Percentiles rank a stretch among this genome's conserved stretches.
phyloP scores from a whole-genome alignment of 2,888 invertebrate genomes.

The Drosophila prolongata region DNA sequence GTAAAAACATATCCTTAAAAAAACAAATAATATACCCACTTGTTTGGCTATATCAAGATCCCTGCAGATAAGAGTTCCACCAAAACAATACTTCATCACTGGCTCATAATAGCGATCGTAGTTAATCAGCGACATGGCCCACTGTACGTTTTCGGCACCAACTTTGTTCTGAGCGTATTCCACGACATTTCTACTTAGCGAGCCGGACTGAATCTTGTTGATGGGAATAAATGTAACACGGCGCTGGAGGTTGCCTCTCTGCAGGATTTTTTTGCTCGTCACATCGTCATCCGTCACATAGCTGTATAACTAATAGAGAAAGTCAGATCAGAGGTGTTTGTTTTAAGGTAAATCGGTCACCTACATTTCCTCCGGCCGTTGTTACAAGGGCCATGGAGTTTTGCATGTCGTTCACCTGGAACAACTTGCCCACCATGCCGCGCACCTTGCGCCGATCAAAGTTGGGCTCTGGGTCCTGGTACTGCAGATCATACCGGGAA shows the following conservation, averaged over 20 bases:
- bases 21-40: slow-evolving; percentile 51
- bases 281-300: slow-evolving; percentile 95
- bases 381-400: slow-evolving; percentile 93
- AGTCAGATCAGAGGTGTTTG: not conserved
- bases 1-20: not conserved
- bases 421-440: slow-evolving; percentile 92
- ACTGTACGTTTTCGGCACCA: slow-evolving; percentile 92
- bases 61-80: slow-evolving; percentile 92
- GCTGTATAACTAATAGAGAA: slow-evolving; percentile 89
- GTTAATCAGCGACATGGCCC: slow-evolving; percentile 91
- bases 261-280: slow-evolving; percentile 93
- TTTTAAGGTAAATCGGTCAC: slow-evolving; percentile 37
- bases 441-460: slow-evolving; percentile 89
- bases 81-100: slow-evolving; percentile 96
- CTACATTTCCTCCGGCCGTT: slow-evolving; percentile 93
- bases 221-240: slow-evolving; percentile 96
- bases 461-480: slow-evolving; percentile 90
- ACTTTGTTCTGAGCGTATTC: slow-evolving; percentile 87
- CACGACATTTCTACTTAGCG: slow-evolving; percentile 87
- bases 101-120: slow-evolving; percentile 88
- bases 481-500: slow-evolving; percentile 87
- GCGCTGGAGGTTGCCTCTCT: slow-evolving; percentile 91
- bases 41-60: slow-evolving; percentile 92
- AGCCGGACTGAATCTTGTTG: slow-evolving; percentile 91
- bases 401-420: slow-evolving; percentile 89